phyloP scores from a whole-genome alignment of 2,888 invertebrate genomes.

The Autographa gamma region DNA sequence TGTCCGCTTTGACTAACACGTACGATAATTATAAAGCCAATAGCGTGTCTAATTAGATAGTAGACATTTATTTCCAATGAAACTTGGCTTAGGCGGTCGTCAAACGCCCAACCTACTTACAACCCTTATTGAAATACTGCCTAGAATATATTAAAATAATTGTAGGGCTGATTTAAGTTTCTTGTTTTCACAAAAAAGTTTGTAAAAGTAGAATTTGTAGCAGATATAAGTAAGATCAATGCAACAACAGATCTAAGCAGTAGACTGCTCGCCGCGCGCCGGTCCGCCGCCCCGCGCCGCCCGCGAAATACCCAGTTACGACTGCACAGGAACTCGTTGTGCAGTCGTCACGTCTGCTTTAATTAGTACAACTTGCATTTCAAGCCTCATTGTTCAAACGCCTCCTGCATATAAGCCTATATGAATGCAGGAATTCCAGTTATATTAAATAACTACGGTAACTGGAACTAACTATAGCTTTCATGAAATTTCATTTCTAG shows the following conservation, averaged over 20 bases:
- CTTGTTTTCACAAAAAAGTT: neutral
- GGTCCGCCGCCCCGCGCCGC: too few relatives aligned
- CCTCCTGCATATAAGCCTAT: neutral
- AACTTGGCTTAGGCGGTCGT: slow-evolving; percentile 5
- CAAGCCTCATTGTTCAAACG: neutral
- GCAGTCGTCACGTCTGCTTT: neutral
- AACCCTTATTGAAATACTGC: neutral
- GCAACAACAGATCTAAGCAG: neutral
- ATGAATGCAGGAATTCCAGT: neutral
- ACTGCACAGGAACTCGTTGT: neutral
- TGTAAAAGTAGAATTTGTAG: neutral
- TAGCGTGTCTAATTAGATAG: slow-evolving; percentile 19
- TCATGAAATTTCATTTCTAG: too few relatives aligned
- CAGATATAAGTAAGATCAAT: neutral
- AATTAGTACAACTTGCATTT: neutral
- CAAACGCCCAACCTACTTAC: slow-evolving; percentile 3
- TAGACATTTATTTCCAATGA: slow-evolving; percentile 24
- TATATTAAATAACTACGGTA: neutral
- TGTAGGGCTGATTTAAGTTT: neutral
- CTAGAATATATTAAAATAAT: neutral
- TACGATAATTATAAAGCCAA: slow-evolving; percentile 7
- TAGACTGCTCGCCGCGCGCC: neutral
- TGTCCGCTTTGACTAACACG: neutral
- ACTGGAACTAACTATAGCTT: too few relatives aligned
- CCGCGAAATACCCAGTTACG: neutral